Percentiles rank a stretch among this genome's conserved stretches.
phyloP scores from a whole-genome alignment of 2,113 vertebrate genomes.

The Atherinomorus stipes region DNA sequence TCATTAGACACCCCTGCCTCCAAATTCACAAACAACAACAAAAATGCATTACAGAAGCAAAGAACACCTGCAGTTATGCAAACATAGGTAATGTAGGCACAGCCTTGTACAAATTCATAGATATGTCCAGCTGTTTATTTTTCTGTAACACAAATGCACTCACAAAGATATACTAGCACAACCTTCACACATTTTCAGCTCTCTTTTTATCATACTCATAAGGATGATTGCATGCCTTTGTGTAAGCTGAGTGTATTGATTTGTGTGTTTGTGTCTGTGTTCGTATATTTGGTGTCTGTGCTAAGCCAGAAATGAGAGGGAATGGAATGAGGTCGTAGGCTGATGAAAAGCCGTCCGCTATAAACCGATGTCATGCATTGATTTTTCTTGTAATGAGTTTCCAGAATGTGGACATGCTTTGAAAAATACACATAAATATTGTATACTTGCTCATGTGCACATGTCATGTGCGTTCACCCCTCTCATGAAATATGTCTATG shows the following conservation, averaged over 20 bases:
- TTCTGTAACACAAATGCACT: slow-evolving; percentile 16
- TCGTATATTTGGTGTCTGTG: slow-evolving; percentile 39
- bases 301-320: slow-evolving; percentile 43
- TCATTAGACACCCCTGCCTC: slow-evolving; percentile 57
- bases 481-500: neutral
- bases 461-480: neutral
- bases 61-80: slow-evolving; percentile 7
- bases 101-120: slow-evolving; percentile 6
- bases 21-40: slow-evolving; percentile 12
- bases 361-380: slow-evolving; percentile 64
- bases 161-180: slow-evolving; percentile 18
- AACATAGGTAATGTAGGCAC: neutral
- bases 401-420: slow-evolving; percentile 39
- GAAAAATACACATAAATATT: slow-evolving; percentile 22
- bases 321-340: slow-evolving; percentile 59
- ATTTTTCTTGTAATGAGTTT: slow-evolving; percentile 68
- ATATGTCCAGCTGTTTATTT: slow-evolving; percentile 13
- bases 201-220: slow-evolving; percentile 41
- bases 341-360: slow-evolving; percentile 61
- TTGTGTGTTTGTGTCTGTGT: slow-evolving; percentile 45
- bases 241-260: slow-evolving; percentile 53
- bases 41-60: slow-evolving; percentile 21
- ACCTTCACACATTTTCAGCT: slow-evolving; percentile 32
- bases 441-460: neutral
- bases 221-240: slow-evolving; percentile 38